phyloP scores from a whole-genome alignment of 2,113 vertebrate genomes.

The Nansenia antarctica region DNA sequence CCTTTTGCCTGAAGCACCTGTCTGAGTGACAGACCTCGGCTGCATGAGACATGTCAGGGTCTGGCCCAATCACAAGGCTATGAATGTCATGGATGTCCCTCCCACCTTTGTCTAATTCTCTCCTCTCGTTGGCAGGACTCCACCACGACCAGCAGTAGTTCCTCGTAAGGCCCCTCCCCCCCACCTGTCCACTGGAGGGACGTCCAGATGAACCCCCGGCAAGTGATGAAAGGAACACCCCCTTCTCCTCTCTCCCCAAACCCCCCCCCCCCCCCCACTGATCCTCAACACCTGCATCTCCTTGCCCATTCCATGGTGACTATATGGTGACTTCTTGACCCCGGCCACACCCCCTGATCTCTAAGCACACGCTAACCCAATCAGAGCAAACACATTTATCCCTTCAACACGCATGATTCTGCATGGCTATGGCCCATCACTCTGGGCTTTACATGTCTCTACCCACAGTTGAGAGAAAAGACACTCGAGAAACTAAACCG shows the following conservation, averaged over 20 bases:
- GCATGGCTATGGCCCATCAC: constrained; percentile 58
- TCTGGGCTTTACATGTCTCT: constrained; percentile 13
- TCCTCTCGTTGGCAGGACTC: constrained; percentile 68
- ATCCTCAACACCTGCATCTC: constrained; percentile 11
- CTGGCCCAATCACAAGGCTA: constrained; percentile 31
- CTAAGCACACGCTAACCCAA: constrained; percentile 53
- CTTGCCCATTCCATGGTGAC: constrained; percentile 1
- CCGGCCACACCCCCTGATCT: constrained; percentile 13
- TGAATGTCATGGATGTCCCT: not conserved
- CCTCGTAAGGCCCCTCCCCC: constrained; percentile 53
- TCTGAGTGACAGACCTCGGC: constrained; percentile 55
- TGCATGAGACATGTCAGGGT: constrained; percentile 65
- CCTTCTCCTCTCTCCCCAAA: not conserved
- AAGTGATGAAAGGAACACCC: constrained; percentile 30
- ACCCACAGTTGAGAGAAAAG: constrained; percentile 7
- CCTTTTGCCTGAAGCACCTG: constrained; percentile 65
- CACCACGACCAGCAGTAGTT: constrained; percentile 71
- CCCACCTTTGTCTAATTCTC: constrained; percentile 19
- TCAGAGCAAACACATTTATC: constrained; percentile 32
- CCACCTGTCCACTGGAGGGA: constrained; percentile 25
- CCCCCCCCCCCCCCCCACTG: not conserved
- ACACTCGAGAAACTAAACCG: constrained; percentile 1
- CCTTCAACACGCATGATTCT: constrained; percentile 54
- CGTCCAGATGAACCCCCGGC: constrained; percentile 25
- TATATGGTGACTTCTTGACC: constrained; percentile 13